Conservation (phyloP, 1,140 invertebrate species). For the Oreohelix idahoensis region DNA sequence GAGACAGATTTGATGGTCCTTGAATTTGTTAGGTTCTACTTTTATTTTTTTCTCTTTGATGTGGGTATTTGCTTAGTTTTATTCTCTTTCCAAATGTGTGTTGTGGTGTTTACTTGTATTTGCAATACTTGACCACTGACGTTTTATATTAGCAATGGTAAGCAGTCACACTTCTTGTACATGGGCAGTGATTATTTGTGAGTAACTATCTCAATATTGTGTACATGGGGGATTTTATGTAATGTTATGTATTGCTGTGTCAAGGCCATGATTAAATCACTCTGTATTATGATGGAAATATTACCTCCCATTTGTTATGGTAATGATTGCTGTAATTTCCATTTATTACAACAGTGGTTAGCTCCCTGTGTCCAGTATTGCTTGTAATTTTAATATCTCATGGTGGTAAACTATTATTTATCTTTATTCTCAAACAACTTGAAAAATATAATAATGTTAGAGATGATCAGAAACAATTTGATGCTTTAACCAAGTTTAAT, state of each 20-base stretch:
- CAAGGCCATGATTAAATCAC: slow-evolving; percentile 22
- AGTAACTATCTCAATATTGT: neutral
- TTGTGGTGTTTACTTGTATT: slow-evolving; percentile 27
- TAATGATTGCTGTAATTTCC: neutral
- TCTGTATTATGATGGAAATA: neutral
- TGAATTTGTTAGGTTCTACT: neutral
- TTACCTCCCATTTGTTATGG: too few relatives aligned
- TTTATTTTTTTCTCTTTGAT: neutral
- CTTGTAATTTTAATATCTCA: neutral
- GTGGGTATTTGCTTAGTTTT: neutral
- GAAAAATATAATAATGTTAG: neutral
- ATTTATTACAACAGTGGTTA: neutral
- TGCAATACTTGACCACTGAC: slow-evolving; percentile 18
- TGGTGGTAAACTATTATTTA: neutral
- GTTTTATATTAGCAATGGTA: neutral
- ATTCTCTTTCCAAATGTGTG: neutral
- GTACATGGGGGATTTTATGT: neutral
- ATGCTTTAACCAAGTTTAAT: neutral
- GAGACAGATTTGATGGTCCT: neutral
- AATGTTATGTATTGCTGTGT: neutral
- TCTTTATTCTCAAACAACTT: neutral
- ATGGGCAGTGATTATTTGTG: neutral
- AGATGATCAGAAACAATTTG: neutral
- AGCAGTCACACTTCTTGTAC: slow-evolving; percentile 2
- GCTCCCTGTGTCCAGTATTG: neutral